Conservation (phyloP, 2,797 vertebrate species). For the Aphelocoma californica region DNA sequence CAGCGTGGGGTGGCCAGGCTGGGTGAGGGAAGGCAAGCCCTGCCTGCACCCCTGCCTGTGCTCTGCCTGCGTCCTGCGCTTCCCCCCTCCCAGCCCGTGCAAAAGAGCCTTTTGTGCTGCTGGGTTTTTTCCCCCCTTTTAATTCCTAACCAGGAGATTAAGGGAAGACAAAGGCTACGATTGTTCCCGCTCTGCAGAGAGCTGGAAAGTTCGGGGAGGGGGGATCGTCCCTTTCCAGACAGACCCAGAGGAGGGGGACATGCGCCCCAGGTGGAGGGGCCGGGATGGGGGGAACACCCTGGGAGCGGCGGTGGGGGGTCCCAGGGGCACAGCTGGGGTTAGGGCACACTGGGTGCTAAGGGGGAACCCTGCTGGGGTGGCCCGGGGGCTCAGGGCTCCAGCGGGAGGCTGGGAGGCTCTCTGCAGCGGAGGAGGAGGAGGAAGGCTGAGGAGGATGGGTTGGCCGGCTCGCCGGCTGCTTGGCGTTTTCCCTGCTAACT, state of each 20-base stretch:
- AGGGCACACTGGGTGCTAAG: not conserved
- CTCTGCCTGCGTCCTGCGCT: not conserved
- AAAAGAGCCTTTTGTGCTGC: constrained; percentile 61
- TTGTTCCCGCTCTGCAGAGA: constrained; percentile 56
- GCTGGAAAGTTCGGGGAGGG: constrained; percentile 48
- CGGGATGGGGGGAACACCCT: not conserved
- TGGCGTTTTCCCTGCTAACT: constrained; percentile 62
- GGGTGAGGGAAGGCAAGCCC: not conserved
- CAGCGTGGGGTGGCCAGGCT: not conserved
- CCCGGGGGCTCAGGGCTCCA: not conserved
- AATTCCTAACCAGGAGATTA: constrained; percentile 72
- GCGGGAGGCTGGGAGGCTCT: not conserved
- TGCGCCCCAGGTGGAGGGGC: not conserved
- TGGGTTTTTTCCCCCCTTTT: constrained; percentile 37
- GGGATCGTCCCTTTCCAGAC: constrained; percentile 44
- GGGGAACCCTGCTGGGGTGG: not conserved
- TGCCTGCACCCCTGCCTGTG: not conserved
- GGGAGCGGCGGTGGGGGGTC: not conserved
- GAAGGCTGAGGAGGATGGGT: constrained; percentile 6
- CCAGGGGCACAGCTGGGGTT: not conserved
- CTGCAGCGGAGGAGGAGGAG: not conserved
- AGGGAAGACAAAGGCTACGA: constrained; percentile 65
- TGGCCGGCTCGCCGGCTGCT: constrained; percentile 35
- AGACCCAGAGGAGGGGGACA: not conserved
- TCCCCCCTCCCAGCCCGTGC: not conserved